Evolutionary conservation across 2,888 invertebrate species (phyloP).

Genomic region (Calliopum simillimum): DNA sequence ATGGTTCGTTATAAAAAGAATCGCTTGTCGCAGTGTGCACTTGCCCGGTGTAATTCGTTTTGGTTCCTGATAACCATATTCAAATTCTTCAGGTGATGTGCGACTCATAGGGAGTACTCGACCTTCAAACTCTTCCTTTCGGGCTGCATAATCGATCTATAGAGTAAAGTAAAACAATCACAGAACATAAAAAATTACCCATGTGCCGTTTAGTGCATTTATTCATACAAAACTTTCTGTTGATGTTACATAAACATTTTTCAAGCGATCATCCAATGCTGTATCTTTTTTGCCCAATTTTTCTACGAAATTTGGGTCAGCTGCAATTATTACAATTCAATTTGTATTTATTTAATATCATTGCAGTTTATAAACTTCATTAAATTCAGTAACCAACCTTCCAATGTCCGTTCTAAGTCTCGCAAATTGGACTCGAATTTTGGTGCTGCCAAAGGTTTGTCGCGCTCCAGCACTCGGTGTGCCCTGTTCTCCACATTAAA

Average conservation of each 20-base stretch:
- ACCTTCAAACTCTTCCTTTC: constrained; percentile 52
- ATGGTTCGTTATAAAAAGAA: constrained; percentile 77
- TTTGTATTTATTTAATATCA: not conserved
- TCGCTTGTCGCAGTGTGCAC: constrained; percentile 73
- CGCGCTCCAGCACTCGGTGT: constrained; percentile 77
- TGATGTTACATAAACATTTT: constrained; percentile 80
- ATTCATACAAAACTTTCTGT: constrained; percentile 70
- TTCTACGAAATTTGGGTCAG: constrained; percentile 73
- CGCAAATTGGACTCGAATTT: constrained; percentile 72
- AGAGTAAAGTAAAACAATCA: not conserved
- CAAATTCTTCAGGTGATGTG: constrained; percentile 69
- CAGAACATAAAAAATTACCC: not conserved
- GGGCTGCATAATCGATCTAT: constrained; percentile 58
- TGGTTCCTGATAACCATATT: constrained; percentile 79
- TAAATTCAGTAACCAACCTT: constrained; percentile 59
- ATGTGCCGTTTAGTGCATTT: not conserved
- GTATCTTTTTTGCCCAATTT: constrained; percentile 74
- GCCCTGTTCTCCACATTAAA: constrained; percentile 84
- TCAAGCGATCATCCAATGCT: constrained; percentile 74
- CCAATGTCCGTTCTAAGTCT: constrained; percentile 74
- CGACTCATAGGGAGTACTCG: constrained; percentile 74
- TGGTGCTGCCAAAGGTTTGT: constrained; percentile 78
- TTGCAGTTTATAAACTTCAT: not conserved
- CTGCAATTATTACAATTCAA: constrained; percentile 47
- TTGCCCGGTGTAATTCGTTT: constrained; percentile 72